Conservation (phyloP, 1,140 invertebrate genomes). For the Drosophila ficusphila region DNA sequence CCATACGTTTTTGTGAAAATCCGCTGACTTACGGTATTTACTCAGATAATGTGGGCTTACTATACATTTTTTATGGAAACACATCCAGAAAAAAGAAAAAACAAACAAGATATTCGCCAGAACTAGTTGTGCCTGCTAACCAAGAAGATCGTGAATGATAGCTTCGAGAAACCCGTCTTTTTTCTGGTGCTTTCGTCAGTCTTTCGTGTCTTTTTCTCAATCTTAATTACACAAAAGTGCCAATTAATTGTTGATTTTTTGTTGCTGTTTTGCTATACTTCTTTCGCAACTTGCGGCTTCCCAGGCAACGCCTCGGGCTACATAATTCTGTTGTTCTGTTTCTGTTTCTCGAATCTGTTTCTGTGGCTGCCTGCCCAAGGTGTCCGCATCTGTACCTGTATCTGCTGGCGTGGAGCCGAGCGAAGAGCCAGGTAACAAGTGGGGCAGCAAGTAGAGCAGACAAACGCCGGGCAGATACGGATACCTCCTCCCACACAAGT, state of each 20-base stretch:
- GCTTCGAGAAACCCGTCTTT: slow-evolving; percentile 20
- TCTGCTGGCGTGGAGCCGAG: slow-evolving; percentile 41
- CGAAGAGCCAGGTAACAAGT: slow-evolving; percentile 56
- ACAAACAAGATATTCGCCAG: slow-evolving; percentile 2
- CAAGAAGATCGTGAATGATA: slow-evolving; percentile 50
- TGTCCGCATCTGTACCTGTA: slow-evolving; percentile 27
- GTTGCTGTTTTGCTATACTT: slow-evolving; percentile 42
- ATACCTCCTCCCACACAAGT: slow-evolving; percentile 9
- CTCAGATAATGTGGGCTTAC: slow-evolving; percentile 1
- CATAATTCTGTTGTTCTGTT: slow-evolving; percentile 22
- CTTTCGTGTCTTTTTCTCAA: slow-evolving; percentile 64
- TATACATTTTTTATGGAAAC: neutral
- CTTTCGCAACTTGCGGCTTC: slow-evolving; percentile 18
- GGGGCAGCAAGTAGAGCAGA: slow-evolving; percentile 61
- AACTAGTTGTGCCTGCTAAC: slow-evolving; percentile 19
- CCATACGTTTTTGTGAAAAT: neutral
- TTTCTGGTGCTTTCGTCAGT: slow-evolving; percentile 28
- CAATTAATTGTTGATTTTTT: slow-evolving; percentile 69
- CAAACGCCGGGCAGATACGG: slow-evolving; percentile 20
- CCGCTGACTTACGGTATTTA: slow-evolving; percentile 2
- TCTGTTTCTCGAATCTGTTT: slow-evolving; percentile 21
- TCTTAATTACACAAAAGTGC: slow-evolving; percentile 76
- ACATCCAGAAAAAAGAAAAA: neutral
- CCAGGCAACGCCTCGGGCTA: slow-evolving; percentile 26
- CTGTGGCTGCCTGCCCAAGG: slow-evolving; percentile 24